Conservation (phyloP, 2,797 vertebrate genomes). For the Epinephelus awoara region DNA sequence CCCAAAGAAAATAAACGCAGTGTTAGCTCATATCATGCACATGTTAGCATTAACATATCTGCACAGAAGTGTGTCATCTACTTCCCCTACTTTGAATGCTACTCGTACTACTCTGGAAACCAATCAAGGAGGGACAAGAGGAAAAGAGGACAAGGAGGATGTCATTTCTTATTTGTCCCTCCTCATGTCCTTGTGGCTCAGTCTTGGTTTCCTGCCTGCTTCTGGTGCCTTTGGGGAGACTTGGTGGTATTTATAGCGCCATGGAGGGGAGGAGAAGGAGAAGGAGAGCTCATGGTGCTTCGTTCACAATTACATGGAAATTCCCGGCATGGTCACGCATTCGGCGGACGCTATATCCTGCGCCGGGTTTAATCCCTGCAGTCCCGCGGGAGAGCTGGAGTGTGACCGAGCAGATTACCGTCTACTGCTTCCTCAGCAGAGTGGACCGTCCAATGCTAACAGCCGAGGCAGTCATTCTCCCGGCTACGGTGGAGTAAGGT, state of each 20-base stretch:
- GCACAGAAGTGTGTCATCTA: slow-evolving; percentile 27
- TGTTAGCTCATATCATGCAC: not conserved
- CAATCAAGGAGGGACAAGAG: slow-evolving; percentile 48
- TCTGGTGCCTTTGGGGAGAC: slow-evolving; percentile 73
- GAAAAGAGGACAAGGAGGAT: slow-evolving; percentile 60
- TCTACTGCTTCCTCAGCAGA: slow-evolving; percentile 85
- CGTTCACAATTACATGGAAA: slow-evolving; percentile 86
- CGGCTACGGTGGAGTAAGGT: slow-evolving; percentile 52
- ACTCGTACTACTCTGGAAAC: slow-evolving; percentile 31
- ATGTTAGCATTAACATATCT: not conserved
- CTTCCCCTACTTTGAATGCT: slow-evolving; percentile 25
- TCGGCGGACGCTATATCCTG: slow-evolving; percentile 74
- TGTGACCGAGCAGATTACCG: slow-evolving; percentile 85
- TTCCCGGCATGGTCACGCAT: slow-evolving; percentile 83
- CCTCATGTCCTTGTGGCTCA: slow-evolving; percentile 66
- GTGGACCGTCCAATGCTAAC: slow-evolving; percentile 73
- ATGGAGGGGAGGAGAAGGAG: slow-evolving; percentile 69
- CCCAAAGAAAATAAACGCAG: not conserved
- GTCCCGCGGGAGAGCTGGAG: slow-evolving; percentile 77
- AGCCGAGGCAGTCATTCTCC: slow-evolving; percentile 70
- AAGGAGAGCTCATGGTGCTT: slow-evolving; percentile 70
- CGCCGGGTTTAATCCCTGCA: slow-evolving; percentile 79
- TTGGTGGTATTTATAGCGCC: slow-evolving; percentile 77
- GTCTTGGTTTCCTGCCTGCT: slow-evolving; percentile 62
- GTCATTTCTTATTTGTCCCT: slow-evolving; percentile 64